Evolutionary conservation across 2,888 invertebrate species (phyloP).

Genomic region (Phania funesta): DNA sequence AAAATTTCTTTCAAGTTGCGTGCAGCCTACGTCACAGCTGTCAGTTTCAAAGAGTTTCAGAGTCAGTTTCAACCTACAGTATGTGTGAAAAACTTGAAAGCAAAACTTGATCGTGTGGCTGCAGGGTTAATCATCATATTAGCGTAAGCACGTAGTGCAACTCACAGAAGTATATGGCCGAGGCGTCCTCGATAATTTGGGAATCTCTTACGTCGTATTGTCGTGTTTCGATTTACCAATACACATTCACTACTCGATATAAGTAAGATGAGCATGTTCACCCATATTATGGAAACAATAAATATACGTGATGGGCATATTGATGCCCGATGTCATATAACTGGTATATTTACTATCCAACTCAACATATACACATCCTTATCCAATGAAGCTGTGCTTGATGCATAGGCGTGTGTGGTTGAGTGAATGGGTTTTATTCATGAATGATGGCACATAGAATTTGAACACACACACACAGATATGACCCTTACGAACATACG

Average conservation of each 20-base stretch:
- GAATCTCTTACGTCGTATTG: not conserved
- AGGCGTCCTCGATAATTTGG: not conserved
- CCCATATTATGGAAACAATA: slow-evolving; percentile 80
- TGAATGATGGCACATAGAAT: too few species aligned
- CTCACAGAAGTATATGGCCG: too few species aligned
- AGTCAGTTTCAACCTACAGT: too few species aligned
- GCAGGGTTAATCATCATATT: too few species aligned
- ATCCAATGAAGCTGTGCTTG: not conserved
- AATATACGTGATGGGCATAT: slow-evolving; percentile 80
- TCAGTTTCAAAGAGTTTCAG: too few species aligned
- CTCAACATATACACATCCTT: slow-evolving; percentile 35
- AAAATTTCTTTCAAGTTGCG: too few species aligned
- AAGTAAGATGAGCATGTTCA: slow-evolving; percentile 68
- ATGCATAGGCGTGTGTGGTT: not conserved
- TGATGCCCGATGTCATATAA: slow-evolving; percentile 71
- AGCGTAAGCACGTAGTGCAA: too few species aligned
- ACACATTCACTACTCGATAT: not conserved
- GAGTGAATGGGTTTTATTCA: not conserved
- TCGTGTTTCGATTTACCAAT: not conserved
- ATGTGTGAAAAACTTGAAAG: too few species aligned
- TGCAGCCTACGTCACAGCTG: too few species aligned
- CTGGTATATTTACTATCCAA: slow-evolving; percentile 42
- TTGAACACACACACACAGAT: too few species aligned
- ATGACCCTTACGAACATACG: not conserved
- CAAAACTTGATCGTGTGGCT: too few species aligned